These are phyloP conservation scores for Neopelma chrysocephalum DNA, from an alignment of 2,797 vertebrate species.

Conservation along the genomic window DNA sequence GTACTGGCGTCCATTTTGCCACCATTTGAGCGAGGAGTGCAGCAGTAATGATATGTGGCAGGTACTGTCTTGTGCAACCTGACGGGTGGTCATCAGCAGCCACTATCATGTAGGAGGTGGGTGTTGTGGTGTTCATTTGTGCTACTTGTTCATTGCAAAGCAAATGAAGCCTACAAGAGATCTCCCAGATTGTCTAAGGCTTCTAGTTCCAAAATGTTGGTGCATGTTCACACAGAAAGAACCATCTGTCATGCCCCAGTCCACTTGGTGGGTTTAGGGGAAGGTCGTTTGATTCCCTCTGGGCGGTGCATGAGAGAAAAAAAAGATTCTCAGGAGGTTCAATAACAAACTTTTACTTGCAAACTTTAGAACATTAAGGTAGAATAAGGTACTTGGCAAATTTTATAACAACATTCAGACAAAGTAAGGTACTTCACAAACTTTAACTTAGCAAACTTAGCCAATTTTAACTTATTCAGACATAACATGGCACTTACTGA, in stretches of 20 bases:
- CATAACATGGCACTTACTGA: not conserved
- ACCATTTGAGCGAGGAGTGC: not conserved
- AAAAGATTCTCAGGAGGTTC: not conserved
- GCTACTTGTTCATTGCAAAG: not conserved
- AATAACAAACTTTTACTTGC: not conserved
- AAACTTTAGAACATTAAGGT: not conserved
- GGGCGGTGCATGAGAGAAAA: rapidly evolving
- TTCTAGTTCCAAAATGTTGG: not conserved
- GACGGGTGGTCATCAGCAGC: not conserved
- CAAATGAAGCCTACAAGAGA: not conserved
- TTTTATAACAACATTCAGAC: not conserved
- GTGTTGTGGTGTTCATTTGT: not conserved
- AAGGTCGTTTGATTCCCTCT: not conserved
- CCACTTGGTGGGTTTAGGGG: not conserved
- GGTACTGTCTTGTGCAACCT: not conserved
- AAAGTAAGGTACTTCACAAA: not conserved
- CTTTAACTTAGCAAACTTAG: not conserved
- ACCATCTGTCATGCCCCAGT: not conserved
- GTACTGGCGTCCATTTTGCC: not conserved
- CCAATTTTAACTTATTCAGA: not conserved
- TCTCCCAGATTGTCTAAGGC: not conserved
- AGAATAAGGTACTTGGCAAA: not conserved
- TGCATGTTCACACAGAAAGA: not conserved
- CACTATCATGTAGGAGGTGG: not conserved
- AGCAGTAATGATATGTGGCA: not conserved